A percentile compares a stretch with the other conserved stretches of the same genome.
Evolutionary conservation across 2,888 invertebrate genomes (phyloP).

Genomic region (Calliopum simillimum): DNA sequence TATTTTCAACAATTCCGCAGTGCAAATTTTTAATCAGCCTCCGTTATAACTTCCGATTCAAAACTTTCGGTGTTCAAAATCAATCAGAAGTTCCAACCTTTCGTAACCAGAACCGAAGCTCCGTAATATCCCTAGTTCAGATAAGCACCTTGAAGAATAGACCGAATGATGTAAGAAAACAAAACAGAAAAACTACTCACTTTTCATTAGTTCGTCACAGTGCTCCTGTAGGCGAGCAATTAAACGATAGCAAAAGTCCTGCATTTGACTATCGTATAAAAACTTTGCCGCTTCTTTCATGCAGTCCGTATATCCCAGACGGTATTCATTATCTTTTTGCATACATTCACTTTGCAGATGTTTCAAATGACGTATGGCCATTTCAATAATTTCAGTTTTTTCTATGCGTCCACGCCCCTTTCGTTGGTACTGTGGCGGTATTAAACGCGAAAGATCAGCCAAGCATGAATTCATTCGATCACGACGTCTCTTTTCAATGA

Average conservation of each 20-base stretch:
- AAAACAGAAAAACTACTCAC: constrained; percentile 58
- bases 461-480: constrained; percentile 98
- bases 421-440: constrained; percentile 92
- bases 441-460: constrained; percentile 91
- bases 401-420: constrained; percentile 96
- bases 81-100: too few species aligned
- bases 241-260: constrained; percentile 84
- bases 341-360: constrained; percentile 79
- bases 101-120: too few species aligned
- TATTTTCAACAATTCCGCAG: too few species aligned
- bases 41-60: too few species aligned
- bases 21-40: too few species aligned
- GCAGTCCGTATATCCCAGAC: constrained; percentile 91
- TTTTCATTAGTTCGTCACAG: constrained; percentile 75
- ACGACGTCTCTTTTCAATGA: constrained; percentile 94
- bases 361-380: constrained; percentile 95
- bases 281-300: constrained; percentile 90
- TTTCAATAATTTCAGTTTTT: constrained; percentile 98
- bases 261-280: constrained; percentile 87
- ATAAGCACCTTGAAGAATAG: too few species aligned
- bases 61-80: too few species aligned
- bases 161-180: not conserved
- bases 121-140: too few species aligned
- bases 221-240: constrained; percentile 87
- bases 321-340: constrained; percentile 71